Base-by-base conservation (phyloP, 2,888 invertebrate species). In the Pedicia rivosa region DNA sequence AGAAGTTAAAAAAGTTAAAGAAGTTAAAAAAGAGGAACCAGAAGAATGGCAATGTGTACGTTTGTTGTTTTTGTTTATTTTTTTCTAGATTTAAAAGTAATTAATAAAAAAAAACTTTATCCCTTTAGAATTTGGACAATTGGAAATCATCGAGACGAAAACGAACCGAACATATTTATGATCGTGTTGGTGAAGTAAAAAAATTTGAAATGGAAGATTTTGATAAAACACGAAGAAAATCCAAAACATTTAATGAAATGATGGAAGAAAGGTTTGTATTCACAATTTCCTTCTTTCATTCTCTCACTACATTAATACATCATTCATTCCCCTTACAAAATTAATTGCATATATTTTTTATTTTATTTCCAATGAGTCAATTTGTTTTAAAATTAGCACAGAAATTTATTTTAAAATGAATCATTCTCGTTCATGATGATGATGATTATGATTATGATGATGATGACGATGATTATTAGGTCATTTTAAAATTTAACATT, bases 241-340 rank as follows among this genome's bases (percentile, higher is more conserved):
- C 77, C 63, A 91, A 91, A 68, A 91, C 91, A 44, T 91, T 90
- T 69, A 84, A 78, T 56, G 90, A 92, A 66, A 91, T 92, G 79
- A 74, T 88, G 66, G 86, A 87, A 60, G 87, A 84, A 62, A 74
- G 84, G 76, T 79, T 54, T 59, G 65, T 8, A 33, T 15, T n/a
- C 29, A 25, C 25, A 7, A 26, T 26, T 29, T 17, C 13, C 6
- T 15, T 14, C 15, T 15, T 27, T 27, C 8, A 6, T 20, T 20
- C 8, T 20, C 20, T 20, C 8, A 20, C 20, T n/a, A n/a, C n/a
- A n/a, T n/a, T n/a, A n/a, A n/a, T n/a, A n/a, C n/a, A n/a, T n/a
- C n/a, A n/a, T n/a, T n/a, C n/a, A n/a, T n/a, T n/a, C n/a, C n/a
- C n/a, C n/a, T n/a, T n/a, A n/a, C n/a, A n/a, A n/a, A n/a, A n/a